Percentiles rank a stretch among this genome's conserved stretches.
phyloP scores from a whole-genome alignment of 2,888 invertebrate genomes.

The Netelia melanura region DNA sequence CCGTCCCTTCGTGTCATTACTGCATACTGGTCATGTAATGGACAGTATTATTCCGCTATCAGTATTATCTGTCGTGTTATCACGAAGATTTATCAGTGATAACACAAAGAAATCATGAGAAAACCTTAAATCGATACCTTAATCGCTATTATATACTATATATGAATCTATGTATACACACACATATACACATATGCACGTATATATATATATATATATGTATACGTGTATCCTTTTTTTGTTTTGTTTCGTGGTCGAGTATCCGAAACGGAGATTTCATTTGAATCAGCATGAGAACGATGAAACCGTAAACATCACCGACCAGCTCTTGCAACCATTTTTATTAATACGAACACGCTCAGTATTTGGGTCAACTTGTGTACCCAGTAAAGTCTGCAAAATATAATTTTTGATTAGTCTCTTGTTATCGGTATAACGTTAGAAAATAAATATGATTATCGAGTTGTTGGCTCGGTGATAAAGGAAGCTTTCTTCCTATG shows the following conservation, averaged over 20 bases:
- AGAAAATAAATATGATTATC: constrained; percentile 2
- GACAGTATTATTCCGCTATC: background rate
- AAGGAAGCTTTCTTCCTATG: background rate
- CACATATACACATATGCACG: background rate
- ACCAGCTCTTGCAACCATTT: constrained; percentile 81
- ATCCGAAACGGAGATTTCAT: constrained; percentile 21
- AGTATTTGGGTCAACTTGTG: constrained; percentile 88
- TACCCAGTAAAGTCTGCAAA: constrained; percentile 89
- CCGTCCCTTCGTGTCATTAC: background rate
- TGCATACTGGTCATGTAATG: background rate
- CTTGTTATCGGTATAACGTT: background rate
- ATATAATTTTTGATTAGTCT: constrained; percentile 12
- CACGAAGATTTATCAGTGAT: constrained; percentile 12
- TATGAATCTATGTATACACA: background rate
- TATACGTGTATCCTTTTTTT: constrained; percentile 20
- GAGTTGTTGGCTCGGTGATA: constrained; percentile 8
- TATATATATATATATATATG: constrained; percentile 5
- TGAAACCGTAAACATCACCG: constrained; percentile 75
- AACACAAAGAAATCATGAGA: constrained; percentile 21
- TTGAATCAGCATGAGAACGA: constrained; percentile 28
- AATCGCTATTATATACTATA: constrained; percentile 9
- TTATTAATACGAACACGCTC: constrained; percentile 87
- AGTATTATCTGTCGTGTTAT: background rate
- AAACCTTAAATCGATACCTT: constrained; percentile 23
- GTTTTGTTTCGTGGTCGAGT: constrained; percentile 20